Base-by-base conservation (phyloP, 2,797 vertebrate genomes). In the Psittacula echo region DNA sequence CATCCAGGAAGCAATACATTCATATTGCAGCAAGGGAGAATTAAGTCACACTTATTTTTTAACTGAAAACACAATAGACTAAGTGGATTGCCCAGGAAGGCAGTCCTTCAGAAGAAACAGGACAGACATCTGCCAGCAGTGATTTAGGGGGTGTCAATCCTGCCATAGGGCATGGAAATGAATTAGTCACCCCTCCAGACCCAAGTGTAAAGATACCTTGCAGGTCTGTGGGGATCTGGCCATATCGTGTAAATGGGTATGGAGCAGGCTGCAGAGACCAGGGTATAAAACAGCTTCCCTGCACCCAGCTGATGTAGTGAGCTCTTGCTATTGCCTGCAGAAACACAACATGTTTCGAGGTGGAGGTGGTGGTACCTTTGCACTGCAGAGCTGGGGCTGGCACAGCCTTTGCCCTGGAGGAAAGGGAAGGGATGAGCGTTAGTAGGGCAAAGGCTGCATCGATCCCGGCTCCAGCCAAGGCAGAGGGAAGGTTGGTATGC, bases 391-490 rank as follows among this genome's bases (percentile, higher is more conserved):
- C 78, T 0, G 0, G 62, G 77, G 73, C 71, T 94, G 91, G 93
- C 93, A 67, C 74, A 87, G 89, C 87, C 91, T 93, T 87, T 93
- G 90, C 10, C 75, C 78, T 2, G 2, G 32, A 77, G 86, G 78
- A 77, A 68, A 32, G 53, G 78, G 81, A 72, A 66, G 84, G 41
- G 54, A 50, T 20, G 80, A 82, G 44, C 54, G 0, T 73, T 48
- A 90, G 74, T 42, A 82, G 87, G 74, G 85, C 83, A 91, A 72
- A 94, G 95, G 85, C 80, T 85, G 30, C 12, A 41, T 42, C n/a
- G 39, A 56, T 92, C 64, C 73, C 41, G 5, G 3, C 76, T 88
- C 29, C 74, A 34, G 68, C 72, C 87, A 67, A 88, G 73, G 82
- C 75, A 78, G 58, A 24, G 91, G 32, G 65, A 44, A 91, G 70